phyloP scores from a whole-genome alignment of 2,113 vertebrate species.

The Oreochromis tanganicae region DNA sequence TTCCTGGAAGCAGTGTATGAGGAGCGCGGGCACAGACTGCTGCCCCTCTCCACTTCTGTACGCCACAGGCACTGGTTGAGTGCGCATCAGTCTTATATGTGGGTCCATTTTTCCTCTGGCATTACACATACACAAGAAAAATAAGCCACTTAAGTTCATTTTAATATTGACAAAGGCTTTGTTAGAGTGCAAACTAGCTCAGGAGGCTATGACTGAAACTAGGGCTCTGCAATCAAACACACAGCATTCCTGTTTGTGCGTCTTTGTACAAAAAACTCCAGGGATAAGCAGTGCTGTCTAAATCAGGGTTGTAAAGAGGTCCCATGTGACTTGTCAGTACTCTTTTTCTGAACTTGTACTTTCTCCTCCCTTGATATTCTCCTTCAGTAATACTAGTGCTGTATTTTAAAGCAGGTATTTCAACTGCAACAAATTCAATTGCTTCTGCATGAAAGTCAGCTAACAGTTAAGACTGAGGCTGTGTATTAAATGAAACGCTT shows the following conservation, averaged over 20 bases:
- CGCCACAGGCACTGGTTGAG: background rate
- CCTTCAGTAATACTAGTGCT: constrained; percentile 4
- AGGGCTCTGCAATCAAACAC: background rate
- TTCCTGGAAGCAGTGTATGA: constrained; percentile 49
- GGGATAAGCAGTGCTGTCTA: constrained; percentile 31
- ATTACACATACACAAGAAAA: background rate
- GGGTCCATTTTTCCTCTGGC: background rate
- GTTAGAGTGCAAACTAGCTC: background rate
- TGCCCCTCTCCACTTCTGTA: background rate
- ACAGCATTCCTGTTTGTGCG: background rate
- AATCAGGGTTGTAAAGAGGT: constrained; percentile 37
- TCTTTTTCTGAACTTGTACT: constrained; percentile 5
- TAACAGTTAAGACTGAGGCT: background rate
- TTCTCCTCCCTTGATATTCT: background rate
- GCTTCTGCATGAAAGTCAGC: background rate
- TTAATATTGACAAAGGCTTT: constrained; percentile 2
- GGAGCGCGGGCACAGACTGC: constrained; percentile 23
- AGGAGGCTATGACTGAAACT: background rate
- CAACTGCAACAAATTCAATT: background rate
- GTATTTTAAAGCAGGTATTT: constrained; percentile 16
- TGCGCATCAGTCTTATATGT: background rate
- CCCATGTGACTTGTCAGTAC: constrained; percentile 42
- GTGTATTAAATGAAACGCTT: background rate
- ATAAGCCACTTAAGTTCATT: background rate
- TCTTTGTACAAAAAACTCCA: background rate